Conservation (phyloP, 2,888 invertebrate species). For the Drosophila cognata region DNA sequence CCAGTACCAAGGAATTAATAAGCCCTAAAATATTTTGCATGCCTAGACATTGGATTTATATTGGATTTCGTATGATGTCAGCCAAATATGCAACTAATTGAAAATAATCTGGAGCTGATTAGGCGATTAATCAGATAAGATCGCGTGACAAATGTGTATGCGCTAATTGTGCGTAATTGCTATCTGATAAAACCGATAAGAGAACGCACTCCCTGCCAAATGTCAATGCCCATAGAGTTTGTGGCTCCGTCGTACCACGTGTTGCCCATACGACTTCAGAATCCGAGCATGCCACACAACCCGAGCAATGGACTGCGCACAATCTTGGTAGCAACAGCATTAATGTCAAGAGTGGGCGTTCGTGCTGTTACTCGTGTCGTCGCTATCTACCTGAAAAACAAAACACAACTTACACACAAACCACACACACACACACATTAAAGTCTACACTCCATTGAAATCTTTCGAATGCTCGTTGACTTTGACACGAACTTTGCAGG, state of each 20-base stretch:
- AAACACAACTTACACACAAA: conserved; percentile 17
- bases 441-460: conserved; percentile 61
- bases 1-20: conserved; percentile 43
- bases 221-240: conserved; percentile 8
- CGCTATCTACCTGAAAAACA: conserved; percentile 47
- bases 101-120: conserved; percentile 73
- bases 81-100: conserved; percentile 67
- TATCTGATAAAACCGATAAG: conserved; percentile 68
- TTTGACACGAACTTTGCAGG: conserved; percentile 38
- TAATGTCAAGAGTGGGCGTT: conserved; percentile 48
- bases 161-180: conserved; percentile 76
- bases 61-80: conserved; percentile 65
- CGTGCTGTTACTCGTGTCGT: conserved; percentile 47
- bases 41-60: conserved; percentile 63
- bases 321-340: conserved; percentile 50
- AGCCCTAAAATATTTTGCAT: conserved; percentile 20
- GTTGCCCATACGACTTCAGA: conserved; percentile 59
- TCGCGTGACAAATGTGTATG: conserved; percentile 40
- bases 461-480: conserved; percentile 74
- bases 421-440: conserved; percentile 9
- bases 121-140: conserved; percentile 54
- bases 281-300: not conserved
- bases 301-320: conserved; percentile 68
- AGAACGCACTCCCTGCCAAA: conserved; percentile 22
- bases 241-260: conserved; percentile 56